Percentiles rank a stretch among this genome's conserved stretches.
Conservation (phyloP, 2,888 invertebrate species). For the Leptarthrus brevirostris region DNA sequence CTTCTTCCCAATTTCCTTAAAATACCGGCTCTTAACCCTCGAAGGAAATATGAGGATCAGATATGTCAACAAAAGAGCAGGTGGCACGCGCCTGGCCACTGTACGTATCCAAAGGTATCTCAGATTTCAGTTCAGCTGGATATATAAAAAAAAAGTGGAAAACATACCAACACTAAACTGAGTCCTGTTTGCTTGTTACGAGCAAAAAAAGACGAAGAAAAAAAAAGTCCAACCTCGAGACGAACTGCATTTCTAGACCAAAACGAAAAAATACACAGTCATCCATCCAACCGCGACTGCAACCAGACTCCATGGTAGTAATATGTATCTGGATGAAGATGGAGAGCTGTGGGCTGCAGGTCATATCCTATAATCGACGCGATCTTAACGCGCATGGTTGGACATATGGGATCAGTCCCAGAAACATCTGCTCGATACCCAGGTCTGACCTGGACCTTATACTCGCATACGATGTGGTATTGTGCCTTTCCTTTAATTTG, state of each 20-base stretch:
- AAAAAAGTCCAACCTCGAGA: neutral
- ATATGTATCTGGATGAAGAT: conserved; percentile 5
- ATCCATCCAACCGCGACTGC: conserved; percentile 4
- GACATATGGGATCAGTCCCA: neutral
- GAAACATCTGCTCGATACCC: conserved; percentile 9
- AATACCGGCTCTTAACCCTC: neutral
- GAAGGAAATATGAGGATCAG: conserved; percentile 11
- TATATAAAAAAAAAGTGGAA: neutral
- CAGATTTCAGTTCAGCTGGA: conserved; percentile 12
- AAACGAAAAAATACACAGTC: neutral
- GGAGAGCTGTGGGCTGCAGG: neutral
- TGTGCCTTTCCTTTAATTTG: neutral
- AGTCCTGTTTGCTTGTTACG: neutral
- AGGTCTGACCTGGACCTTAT: neutral
- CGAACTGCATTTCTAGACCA: neutral
- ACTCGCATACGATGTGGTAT: too few relatives aligned
- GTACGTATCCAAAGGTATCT: conserved; percentile 3
- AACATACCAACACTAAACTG: conserved; percentile 4
- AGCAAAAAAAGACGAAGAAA: neutral
- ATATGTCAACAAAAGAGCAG: conserved; percentile 44
- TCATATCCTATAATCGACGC: conserved; percentile 24
- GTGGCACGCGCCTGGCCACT: conserved; percentile 39
- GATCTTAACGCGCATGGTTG: conserved; percentile 19
- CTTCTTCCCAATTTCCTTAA: neutral
- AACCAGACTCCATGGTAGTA: conserved; percentile 9